Conservation (phyloP, 2,888 invertebrate genomes). For the Limnephilus lunatus region DNA sequence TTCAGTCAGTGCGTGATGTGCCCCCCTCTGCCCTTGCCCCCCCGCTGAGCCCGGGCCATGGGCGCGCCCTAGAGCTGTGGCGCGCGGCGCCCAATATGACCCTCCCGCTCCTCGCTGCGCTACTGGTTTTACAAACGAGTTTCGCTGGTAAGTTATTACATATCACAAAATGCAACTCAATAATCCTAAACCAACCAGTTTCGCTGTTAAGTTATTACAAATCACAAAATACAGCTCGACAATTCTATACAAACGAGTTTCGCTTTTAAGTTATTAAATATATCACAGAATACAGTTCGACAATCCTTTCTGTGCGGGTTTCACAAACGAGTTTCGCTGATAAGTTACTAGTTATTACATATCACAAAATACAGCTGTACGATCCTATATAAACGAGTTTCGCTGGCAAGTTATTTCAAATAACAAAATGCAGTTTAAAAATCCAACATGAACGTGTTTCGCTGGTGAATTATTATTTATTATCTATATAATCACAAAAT, state of each 20-base stretch:
- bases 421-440: too few relatives aligned
- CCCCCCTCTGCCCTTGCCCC: constrained; percentile 70
- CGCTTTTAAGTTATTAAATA: too few relatives aligned
- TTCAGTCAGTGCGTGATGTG: constrained; percentile 33
- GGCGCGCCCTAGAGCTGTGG: constrained; percentile 78
- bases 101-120: constrained; percentile 62
- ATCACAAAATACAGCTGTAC: not conserved
- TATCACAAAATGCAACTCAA: not conserved
- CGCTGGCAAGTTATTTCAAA: too few relatives aligned
- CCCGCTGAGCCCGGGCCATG: constrained; percentile 76
- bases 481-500: too few relatives aligned
- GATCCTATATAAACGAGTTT: too few relatives aligned
- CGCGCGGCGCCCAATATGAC: constrained; percentile 69
- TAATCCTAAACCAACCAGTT: not conserved
- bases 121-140: constrained; percentile 65
- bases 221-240: too few relatives aligned
- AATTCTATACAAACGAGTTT: too few relatives aligned
- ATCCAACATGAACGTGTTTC: too few relatives aligned
- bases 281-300: too few relatives aligned
- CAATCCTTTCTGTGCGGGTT: not conserved
- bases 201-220: too few relatives aligned
- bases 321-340: constrained; percentile 62
- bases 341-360: constrained; percentile 54
- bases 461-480: too few relatives aligned
- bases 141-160: constrained; percentile 61